Evolutionary conservation across 1,140 invertebrate genomes (phyloP).

Genomic region (Drosophila serrata): DNA sequence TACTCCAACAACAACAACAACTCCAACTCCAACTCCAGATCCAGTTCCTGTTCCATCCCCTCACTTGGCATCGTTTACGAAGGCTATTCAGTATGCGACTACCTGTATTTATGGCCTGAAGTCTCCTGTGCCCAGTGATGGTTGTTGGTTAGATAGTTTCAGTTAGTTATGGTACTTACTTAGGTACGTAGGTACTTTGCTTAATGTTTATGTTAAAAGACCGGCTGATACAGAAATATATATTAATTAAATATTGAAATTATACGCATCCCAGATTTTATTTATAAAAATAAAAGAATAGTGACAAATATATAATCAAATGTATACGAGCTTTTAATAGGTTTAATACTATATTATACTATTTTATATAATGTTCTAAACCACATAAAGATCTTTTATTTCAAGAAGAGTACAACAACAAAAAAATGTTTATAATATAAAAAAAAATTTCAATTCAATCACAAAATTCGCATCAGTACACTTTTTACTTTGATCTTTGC

Average conservation of each 20-base stretch:
- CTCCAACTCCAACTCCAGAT: slow-evolving; percentile 2
- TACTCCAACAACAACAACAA: neutral
- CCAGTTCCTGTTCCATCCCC: slow-evolving; percentile 19
- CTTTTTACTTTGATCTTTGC: too few species aligned
- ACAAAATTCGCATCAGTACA: too few species aligned
- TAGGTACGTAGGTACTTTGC: neutral
- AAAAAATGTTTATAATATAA: too few species aligned
- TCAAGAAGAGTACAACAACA: too few species aligned
- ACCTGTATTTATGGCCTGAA: slow-evolving; percentile 75
- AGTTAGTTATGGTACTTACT: neutral
- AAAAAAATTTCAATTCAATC: too few species aligned
- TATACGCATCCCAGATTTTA: neutral
- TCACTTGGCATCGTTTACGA: slow-evolving; percentile 73
- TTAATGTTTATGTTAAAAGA: neutral
- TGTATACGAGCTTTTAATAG: neutral
- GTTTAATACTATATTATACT: too few species aligned
- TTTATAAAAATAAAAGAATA: neutral
- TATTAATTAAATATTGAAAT: neutral
- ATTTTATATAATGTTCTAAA: neutral
- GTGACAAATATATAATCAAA: neutral
- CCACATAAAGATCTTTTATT: neutral
- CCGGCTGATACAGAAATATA: too few species aligned
- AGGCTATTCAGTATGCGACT: slow-evolving; percentile 71
- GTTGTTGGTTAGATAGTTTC: neutral
- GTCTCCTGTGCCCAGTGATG: slow-evolving; percentile 17